Conservation (phyloP, 2,888 invertebrate genomes). For the Sussaba pulchella region DNA sequence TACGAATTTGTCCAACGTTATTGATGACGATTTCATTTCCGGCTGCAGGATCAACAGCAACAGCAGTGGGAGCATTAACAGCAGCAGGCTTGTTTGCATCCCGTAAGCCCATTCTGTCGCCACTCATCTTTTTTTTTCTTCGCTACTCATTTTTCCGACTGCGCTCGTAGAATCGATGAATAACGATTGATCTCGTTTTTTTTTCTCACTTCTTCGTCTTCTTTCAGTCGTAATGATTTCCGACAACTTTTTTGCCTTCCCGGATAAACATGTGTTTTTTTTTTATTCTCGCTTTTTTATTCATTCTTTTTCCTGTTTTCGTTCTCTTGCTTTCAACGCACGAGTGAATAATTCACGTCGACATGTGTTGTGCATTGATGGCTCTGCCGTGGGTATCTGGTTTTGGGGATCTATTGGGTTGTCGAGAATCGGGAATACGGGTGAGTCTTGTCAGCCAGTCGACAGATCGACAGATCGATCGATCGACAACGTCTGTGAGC, state of each 20-base stretch:
- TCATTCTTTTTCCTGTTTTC: too few species aligned
- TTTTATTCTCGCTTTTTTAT: not conserved
- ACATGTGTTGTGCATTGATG: constrained; percentile 5
- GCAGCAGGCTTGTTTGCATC: constrained; percentile 56
- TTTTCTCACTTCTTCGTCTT: too few species aligned
- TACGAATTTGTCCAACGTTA: constrained; percentile 80
- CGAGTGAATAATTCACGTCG: not conserved
- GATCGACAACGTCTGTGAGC: constrained; percentile 24
- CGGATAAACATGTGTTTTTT: constrained; percentile 58
- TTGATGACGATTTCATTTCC: constrained; percentile 80
- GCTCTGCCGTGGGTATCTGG: not conserved
- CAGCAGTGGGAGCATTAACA: too few species aligned
- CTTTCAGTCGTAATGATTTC: constrained; percentile 35
- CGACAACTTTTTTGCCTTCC: constrained; percentile 32
- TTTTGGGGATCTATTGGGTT: constrained; percentile 37
- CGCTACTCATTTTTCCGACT: not conserved
- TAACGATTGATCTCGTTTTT: constrained; percentile 40
- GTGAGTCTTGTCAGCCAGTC: constrained; percentile 38
- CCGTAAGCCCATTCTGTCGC: constrained; percentile 14
- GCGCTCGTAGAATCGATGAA: constrained; percentile 14
- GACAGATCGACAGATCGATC: constrained; percentile 45
- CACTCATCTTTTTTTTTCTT: constrained; percentile 9
- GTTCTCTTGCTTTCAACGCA: not conserved
- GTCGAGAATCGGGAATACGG: constrained; percentile 19
- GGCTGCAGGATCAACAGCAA: constrained; percentile 39